phyloP scores from a whole-genome alignment of 2,113 vertebrate species.

The Potamarius usumacintae region DNA sequence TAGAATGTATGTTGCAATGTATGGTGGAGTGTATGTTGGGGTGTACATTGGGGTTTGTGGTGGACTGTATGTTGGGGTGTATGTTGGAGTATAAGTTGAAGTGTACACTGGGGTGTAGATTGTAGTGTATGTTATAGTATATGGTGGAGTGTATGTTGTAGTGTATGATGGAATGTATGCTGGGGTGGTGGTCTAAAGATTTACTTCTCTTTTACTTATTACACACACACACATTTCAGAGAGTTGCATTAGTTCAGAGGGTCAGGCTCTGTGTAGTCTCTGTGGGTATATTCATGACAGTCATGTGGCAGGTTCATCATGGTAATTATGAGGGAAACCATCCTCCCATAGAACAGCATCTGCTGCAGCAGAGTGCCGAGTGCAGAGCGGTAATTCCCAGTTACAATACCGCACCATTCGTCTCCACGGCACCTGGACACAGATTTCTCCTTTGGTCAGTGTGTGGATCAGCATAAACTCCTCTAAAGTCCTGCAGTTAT shows the following conservation, averaged over 20 bases:
- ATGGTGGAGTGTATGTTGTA: too few relatives aligned
- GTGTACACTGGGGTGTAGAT: too few relatives aligned
- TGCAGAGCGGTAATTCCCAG: slow-evolving; percentile 58
- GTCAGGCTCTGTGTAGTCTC: background rate
- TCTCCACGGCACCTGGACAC: background rate
- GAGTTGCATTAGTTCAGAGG: slow-evolving; percentile 4
- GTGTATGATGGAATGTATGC: background rate
- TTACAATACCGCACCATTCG: slow-evolving; percentile 26
- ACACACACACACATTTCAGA: slow-evolving; percentile 26
- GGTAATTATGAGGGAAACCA: slow-evolving; percentile 66
- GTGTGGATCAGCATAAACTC: slow-evolving; percentile 11
- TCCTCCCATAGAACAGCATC: slow-evolving; percentile 58
- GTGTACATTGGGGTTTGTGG: background rate
- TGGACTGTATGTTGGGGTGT: background rate
- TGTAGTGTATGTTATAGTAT: background rate
- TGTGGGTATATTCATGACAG: slow-evolving; percentile 59
- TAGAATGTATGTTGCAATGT: too few relatives aligned
- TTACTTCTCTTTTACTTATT: background rate
- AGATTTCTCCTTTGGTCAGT: background rate
- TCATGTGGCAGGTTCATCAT: slow-evolving; percentile 61
- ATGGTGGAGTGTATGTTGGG: background rate
- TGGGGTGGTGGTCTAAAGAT: background rate
- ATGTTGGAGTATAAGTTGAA: background rate
- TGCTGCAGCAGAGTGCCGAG: slow-evolving; percentile 45
- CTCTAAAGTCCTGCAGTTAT: slow-evolving; percentile 33